Conservation (phyloP, 2,797 vertebrate genomes). For the Thalassophryne amazonica region DNA sequence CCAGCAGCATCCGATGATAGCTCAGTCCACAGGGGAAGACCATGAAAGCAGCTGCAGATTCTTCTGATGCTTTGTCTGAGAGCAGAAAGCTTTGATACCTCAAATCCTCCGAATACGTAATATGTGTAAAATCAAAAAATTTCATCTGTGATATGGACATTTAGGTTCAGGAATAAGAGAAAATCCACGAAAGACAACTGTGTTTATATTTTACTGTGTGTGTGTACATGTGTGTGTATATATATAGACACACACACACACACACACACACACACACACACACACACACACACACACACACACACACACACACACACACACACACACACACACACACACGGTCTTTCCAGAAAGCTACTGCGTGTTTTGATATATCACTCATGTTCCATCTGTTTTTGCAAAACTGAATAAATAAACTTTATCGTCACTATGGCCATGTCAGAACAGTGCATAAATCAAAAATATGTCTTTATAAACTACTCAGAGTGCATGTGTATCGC, state of each 20-base stretch:
- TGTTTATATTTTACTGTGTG: neutral
- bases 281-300: neutral
- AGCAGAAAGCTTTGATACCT: conserved; percentile 10
- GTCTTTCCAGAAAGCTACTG: too few relatives aligned
- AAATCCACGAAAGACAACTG: neutral
- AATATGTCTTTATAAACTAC: too few relatives aligned
- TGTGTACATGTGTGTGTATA: too few relatives aligned
- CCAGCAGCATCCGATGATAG: conserved; percentile 21
- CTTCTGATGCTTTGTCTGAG: conserved; percentile 6
- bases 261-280: neutral
- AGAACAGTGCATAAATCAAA: too few relatives aligned
- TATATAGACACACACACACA: too few relatives aligned
- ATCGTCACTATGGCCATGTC: too few relatives aligned
- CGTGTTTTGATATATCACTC: too few relatives aligned
- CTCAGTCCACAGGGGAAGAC: conserved; percentile 6
- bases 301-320: neutral
- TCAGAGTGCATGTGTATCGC: too few relatives aligned
- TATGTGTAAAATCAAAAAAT: conserved; percentile 1
- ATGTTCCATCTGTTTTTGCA: too few relatives aligned
- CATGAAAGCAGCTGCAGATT: conserved; percentile 24
- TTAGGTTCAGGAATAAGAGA: neutral
- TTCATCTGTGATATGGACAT: conserved; percentile 19
- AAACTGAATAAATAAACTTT: too few relatives aligned
- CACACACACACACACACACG: neutral
- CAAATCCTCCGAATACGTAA: neutral